phyloP scores from a whole-genome alignment of 2,888 invertebrate species.

The Carterocephalus palaemon region DNA sequence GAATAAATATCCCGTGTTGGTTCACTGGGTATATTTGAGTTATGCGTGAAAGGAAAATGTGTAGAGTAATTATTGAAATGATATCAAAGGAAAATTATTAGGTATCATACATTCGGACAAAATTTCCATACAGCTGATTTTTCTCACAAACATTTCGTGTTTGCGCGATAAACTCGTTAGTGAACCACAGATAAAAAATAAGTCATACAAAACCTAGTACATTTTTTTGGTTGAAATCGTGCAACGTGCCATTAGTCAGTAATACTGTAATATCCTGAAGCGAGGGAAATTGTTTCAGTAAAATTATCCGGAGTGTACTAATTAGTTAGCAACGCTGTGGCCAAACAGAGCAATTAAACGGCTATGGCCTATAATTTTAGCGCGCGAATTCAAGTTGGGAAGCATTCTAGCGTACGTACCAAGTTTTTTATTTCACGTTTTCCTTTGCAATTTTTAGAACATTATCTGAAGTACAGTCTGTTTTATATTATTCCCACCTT shows the following conservation, averaged over 20 bases:
- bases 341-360: conserved; percentile 32
- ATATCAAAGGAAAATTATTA: too few relatives aligned
- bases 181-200: not conserved
- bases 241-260: conserved; percentile 29
- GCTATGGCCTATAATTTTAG: conserved; percentile 26
- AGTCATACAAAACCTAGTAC: not conserved
- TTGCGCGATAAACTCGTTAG: not conserved
- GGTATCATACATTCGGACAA: too few relatives aligned
- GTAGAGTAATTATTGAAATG: too few relatives aligned
- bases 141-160: too few relatives aligned
- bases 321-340: conserved; percentile 32
- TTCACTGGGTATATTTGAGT: too few relatives aligned
- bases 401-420: conserved; percentile 9
- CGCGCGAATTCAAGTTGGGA: conserved; percentile 16
- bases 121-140: too few relatives aligned
- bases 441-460: conserved; percentile 1
- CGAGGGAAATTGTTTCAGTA: conserved; percentile 36
- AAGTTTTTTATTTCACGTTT: conserved; percentile 12
- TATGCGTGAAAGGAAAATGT: too few relatives aligned
- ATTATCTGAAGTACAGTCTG: conserved; percentile 4
- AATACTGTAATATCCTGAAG: conserved; percentile 39
- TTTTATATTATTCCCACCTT: conserved; percentile 1
- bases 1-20: too few relatives aligned
- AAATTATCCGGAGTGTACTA: conserved; percentile 36
- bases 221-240: conserved; percentile 25